Conservation (phyloP, 1,140 invertebrate genomes). For the Papilio polyxenes region DNA sequence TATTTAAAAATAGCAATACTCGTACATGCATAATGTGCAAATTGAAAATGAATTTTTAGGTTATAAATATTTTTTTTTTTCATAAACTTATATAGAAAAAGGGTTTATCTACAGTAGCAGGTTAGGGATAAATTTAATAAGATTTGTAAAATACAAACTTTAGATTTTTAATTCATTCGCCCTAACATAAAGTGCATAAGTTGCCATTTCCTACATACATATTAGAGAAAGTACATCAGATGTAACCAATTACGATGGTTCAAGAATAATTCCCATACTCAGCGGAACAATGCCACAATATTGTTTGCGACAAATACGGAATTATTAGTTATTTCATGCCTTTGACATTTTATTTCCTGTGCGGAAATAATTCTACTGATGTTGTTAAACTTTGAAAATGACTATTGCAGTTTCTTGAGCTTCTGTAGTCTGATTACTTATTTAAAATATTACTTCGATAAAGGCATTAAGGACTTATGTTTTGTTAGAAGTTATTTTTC, state of each 20-base stretch:
- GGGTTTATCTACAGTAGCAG: no score
- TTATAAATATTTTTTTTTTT: no score
- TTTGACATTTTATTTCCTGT: slow-evolving; percentile 23
- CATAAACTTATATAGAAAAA: no score
- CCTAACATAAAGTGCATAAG: background rate
- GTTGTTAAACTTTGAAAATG: background rate
- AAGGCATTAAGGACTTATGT: no score
- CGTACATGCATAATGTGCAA: no score
- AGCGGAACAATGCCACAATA: slow-evolving; percentile 24
- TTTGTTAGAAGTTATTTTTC: background rate
- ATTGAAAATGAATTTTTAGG: no score
- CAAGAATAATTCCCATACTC: slow-evolving; percentile 38
- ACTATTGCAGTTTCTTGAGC: background rate
- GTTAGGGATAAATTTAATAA: no score
- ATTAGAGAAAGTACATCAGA: slow-evolving; percentile 41
- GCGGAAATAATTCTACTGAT: background rate
- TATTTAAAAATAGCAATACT: no score
- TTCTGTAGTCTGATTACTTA: background rate
- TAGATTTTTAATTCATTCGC: background rate
- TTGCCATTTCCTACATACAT: slow-evolving; percentile 40
- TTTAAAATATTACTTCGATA: no score
- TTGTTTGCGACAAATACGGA: background rate
- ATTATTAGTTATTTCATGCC: slow-evolving; percentile 19
- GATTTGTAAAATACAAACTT: no score
- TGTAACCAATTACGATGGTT: slow-evolving; percentile 40